Percentiles rank a stretch among this genome's conserved stretches.
phyloP scores from a whole-genome alignment of 2,797 vertebrate species.

The Hapalemur alaotrensis region DNA sequence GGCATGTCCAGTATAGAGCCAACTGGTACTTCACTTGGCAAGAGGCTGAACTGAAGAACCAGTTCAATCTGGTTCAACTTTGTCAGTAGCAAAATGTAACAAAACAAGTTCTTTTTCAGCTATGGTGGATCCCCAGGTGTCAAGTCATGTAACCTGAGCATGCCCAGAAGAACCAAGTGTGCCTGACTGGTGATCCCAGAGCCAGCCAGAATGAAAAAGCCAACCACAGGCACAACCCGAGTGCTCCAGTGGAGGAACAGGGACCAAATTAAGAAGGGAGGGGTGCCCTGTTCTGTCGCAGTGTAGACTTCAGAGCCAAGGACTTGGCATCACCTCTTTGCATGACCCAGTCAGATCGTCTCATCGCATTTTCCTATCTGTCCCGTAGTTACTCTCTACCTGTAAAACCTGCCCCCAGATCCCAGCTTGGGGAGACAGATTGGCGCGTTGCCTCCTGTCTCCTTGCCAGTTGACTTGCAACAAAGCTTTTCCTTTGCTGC shows the following conservation, averaged over 20 bases:
- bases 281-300: neutral
- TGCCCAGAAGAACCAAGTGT: neutral
- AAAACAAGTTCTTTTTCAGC: neutral
- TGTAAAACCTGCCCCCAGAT: neutral
- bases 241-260: neutral
- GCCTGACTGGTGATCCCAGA: neutral
- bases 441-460: neutral
- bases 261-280: neutral
- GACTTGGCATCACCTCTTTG: neutral
- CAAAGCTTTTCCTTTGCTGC: neutral
- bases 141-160: neutral
- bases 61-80: neutral
- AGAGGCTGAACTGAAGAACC: neutral
- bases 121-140: neutral
- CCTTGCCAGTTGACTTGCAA: neutral
- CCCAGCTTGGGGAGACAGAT: neutral
- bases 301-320: neutral
- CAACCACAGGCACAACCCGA: neutral
- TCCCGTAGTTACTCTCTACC: neutral
- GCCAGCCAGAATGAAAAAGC: neutral
- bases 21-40: neutral
- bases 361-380: neutral
- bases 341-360: neutral
- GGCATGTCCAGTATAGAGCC: neutral
- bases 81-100: neutral